These are phyloP conservation scores for Pristiophorus japonicus DNA, from an alignment of 2,113 vertebrate genomes.

Conservation along the genomic window DNA sequence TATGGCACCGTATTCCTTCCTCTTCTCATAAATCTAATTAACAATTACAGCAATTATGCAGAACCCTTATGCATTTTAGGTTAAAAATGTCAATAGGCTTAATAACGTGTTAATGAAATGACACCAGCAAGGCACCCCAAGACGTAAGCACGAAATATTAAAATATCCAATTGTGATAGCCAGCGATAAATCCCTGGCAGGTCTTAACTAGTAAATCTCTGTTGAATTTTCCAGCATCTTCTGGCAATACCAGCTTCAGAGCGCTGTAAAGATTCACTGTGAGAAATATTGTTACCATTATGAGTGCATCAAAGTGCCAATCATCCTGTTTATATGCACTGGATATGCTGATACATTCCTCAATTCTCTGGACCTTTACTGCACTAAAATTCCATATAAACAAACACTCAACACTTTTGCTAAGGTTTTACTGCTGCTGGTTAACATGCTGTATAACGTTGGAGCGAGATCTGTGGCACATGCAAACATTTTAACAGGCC, in stretches of 20 bases:
- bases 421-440: slow-evolving; percentile 15
- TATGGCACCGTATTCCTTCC: neutral
- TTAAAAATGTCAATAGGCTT: slow-evolving; percentile 28
- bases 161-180: neutral
- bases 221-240: neutral
- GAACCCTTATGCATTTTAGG: slow-evolving; percentile 17
- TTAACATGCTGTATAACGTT: neutral
- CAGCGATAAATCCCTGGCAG: neutral
- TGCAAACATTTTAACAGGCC: neutral
- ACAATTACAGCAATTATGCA: neutral
- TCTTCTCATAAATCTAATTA: slow-evolving; percentile 27
- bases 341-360: neutral
- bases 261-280: neutral
- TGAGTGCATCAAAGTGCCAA: slow-evolving; percentile 20
- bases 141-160: neutral
- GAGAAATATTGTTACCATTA: slow-evolving; percentile 5
- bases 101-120: neutral
- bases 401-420: neutral
- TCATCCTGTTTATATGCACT: neutral
- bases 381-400: slow-evolving; percentile 5
- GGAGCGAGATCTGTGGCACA: neutral
- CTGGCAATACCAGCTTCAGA: neutral
- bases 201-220: slow-evolving; percentile 16
- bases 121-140: neutral
- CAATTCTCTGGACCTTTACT: neutral